Conservation (phyloP, 2,888 invertebrate genomes). For the Drosophila anceps region DNA sequence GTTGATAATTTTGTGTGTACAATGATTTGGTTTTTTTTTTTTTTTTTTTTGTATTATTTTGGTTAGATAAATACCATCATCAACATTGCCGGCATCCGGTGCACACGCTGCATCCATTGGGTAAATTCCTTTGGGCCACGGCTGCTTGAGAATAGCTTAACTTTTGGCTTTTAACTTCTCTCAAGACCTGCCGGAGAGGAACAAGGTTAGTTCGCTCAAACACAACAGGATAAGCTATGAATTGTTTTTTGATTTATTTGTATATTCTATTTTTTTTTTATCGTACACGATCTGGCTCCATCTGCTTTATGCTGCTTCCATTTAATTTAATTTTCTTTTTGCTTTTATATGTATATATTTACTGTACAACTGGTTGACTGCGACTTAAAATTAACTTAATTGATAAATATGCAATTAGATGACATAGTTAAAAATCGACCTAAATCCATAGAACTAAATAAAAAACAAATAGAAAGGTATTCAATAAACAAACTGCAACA, state of each 20-base stretch:
- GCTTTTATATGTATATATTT: conserved; percentile 17
- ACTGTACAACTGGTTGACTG: conserved; percentile 38
- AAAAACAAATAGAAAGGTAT: background rate
- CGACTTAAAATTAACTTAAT: conserved; percentile 60
- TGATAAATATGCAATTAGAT: conserved; percentile 38
- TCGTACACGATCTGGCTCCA: conserved; percentile 42
- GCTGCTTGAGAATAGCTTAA: conserved; percentile 80
- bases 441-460: conserved; percentile 21
- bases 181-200: conserved; percentile 86
- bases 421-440: conserved; percentile 16
- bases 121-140: conserved; percentile 58
- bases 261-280: conserved; percentile 45
- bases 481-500: conserved; percentile 9
- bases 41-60: conserved; percentile 61
- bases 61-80: conserved; percentile 84
- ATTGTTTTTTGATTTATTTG: conserved; percentile 62
- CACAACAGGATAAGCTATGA: conserved; percentile 85
- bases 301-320: conserved; percentile 40
- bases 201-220: conserved; percentile 86
- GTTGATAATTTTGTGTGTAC: conserved; percentile 83
- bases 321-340: conserved; percentile 12
- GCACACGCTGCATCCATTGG: conserved; percentile 60
- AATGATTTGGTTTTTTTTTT: conserved; percentile 61
- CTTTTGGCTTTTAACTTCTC: conserved; percentile 78
- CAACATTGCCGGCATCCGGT: conserved; percentile 66